Base-by-base conservation (phyloP, 2,888 invertebrate genomes). In the Zhuqinia jingwanae region DNA sequence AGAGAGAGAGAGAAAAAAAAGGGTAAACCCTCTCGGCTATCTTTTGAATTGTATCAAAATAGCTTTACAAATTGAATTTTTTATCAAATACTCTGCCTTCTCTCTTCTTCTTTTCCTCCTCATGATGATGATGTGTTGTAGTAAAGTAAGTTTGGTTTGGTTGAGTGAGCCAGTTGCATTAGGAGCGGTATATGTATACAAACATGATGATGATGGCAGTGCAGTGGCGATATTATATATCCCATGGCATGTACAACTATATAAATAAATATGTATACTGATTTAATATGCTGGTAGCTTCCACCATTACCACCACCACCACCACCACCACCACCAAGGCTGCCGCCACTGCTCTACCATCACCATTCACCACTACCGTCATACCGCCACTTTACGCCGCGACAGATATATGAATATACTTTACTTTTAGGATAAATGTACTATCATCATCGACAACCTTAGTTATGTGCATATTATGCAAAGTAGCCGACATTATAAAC, bases 31-130 rank as follows among this genome's bases (percentile, higher is more conserved):
- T 86, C 50, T 56, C 82, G 87, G 87, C 82, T 73, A 87, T 78
- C 70, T 77, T 82, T 78, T 47, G 82, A 82, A 82, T 87, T 87
- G 82, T 87, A 87, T 78, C 87, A 82, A 87, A 86, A 87, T 82
- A 78, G 87, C 82, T 87, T 87, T 82, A 87, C 87, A 87, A 87
- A 87, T 87, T 87, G 87, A 87, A 87, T 87, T 87, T 86, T 86
- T 87, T 78, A 82, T 82, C 82, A 87, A 82, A 78, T 82, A 58
- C 73, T 84, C 42, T 75, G 36, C 75, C 36, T 56, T n/a, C n/a
- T n/a, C n/a, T n/a, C n/a, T n/a, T n/a, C n/a, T n/a, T n/a, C n/a
- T n/a, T n/a, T n/a, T n/a, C 56, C n/a, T 36, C 36, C 36, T 36
- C 36, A n/a, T n/a, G 3, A 36, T 17, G 65, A 75, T 75, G 75